Conservation (phyloP, 2,113 vertebrate species). For the Poeciliopsis prolifica region DNA sequence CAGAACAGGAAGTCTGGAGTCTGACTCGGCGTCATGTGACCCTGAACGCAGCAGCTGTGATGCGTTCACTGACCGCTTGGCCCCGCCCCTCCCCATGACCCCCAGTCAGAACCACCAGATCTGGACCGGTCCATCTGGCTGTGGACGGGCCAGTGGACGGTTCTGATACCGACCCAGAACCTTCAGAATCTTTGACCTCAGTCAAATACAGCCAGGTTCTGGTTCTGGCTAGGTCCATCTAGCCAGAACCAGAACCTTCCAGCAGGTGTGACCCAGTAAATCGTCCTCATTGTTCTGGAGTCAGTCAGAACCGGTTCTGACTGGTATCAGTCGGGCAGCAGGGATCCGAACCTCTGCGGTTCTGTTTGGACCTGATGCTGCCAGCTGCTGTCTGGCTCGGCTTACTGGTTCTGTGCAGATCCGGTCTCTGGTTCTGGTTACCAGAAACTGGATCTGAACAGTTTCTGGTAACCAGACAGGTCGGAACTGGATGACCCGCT, state of each 20-base stretch:
- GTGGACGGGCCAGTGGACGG: too few relatives aligned
- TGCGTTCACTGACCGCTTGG: background rate
- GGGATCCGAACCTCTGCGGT: too few relatives aligned
- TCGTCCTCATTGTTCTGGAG: background rate
- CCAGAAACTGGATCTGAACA: too few relatives aligned
- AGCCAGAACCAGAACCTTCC: background rate
- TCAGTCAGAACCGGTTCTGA: background rate
- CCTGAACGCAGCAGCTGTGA: background rate
- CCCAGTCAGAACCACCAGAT: too few relatives aligned
- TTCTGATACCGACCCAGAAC: background rate
- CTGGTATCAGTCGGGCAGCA: too few relatives aligned
- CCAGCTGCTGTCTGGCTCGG: background rate
- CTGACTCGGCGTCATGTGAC: slow-evolving; percentile 19
- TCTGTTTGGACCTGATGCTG: background rate
- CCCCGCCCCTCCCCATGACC: background rate
- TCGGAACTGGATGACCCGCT: too few relatives aligned
- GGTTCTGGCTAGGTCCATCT: too few relatives aligned
- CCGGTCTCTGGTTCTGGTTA: background rate
- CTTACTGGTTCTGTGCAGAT: background rate
- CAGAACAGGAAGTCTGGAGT: background rate
- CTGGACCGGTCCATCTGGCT: too few relatives aligned
- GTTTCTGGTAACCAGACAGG: too few relatives aligned
- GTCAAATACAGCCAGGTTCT: too few relatives aligned
- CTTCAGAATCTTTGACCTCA: background rate
- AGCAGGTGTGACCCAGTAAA: too few relatives aligned